Evolutionary conservation across 2,113 vertebrate species (phyloP), one percentile per base, ranked within the genome.

Genomic region (Nesoenas mayeri): DNA sequence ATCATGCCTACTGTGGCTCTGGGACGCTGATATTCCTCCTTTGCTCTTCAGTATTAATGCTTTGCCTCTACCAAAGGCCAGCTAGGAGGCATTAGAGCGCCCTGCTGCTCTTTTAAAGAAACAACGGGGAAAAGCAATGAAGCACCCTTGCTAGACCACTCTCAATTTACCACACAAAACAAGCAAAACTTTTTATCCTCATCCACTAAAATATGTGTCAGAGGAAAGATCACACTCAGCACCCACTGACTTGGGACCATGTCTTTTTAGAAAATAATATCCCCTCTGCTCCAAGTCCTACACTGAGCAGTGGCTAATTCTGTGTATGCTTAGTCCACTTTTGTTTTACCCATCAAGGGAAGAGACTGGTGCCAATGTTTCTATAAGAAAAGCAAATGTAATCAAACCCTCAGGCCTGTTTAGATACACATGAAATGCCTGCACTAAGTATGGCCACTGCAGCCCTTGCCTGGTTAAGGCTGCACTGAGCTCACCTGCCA

Each of bases 1-100:
- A 10, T n/a, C 38, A 11, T 0, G 2, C 3, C 0, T 28, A 10
- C 24, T 0, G 0, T 36, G 54, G 29, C 36, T 36, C 40, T 34
- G 12, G 48, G 48, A 64, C 28, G 24, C 40, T 12, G 24, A 7
- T 44, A 32, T 11, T 74, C 24, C 15, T 19, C 31, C 47, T 88
- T 21, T 58, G 19, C 56, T 90, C 67, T 60, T 44, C 34, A 21
- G 28, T 21, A 17, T 66, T 71, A 88, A 32, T 25, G 44, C 15
- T 61, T 84, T 0, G 0, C 31, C 64, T 44, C 64, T 58, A n/a
- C 16, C 12, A n/a, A 67, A 88, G 58, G 62, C 32, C 61, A 74
- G 14, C n/a, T 34, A 38, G 51, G 32, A 86, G 21, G 25, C 26
- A 26, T 15, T 56, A 51, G 11, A 80, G 15, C 36, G 53, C 18